Evolutionary conservation across 1,140 invertebrate species (phyloP).

Genomic region (Trinorchestia longiramus): DNA sequence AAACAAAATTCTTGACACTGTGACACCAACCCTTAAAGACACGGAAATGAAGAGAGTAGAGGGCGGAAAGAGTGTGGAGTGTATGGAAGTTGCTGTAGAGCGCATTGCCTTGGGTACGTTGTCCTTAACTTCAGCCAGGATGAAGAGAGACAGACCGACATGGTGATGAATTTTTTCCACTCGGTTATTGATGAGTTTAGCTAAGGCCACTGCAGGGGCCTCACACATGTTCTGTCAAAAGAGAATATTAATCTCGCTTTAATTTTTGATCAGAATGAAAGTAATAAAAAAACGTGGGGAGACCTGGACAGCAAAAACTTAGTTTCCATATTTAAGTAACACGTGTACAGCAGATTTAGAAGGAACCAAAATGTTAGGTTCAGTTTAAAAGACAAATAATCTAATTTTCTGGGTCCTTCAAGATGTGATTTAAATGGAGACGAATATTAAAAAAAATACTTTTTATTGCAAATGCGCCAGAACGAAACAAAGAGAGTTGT

Average conservation of each 20-base stretch:
- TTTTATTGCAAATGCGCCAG: too few species aligned
- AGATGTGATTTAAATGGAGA: too few species aligned
- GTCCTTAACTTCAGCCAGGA: constrained; percentile 64
- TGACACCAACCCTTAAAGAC: background rate
- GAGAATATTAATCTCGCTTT: background rate
- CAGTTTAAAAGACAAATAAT: too few species aligned
- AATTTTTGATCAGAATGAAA: background rate
- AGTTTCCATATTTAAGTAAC: too few species aligned
- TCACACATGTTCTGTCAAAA: background rate
- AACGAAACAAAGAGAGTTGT: too few species aligned
- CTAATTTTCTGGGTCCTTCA: too few species aligned
- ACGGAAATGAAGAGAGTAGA: background rate
- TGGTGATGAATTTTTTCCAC: constrained; percentile 60
- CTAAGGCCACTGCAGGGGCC: constrained; percentile 55
- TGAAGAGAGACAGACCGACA: constrained; percentile 65
- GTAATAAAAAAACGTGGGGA: background rate
- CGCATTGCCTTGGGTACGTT: constrained; percentile 62
- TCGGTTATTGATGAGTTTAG: constrained; percentile 59
- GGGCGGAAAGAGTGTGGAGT: background rate
- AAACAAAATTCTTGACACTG: background rate
- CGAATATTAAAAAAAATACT: too few species aligned
- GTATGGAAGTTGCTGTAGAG: constrained; percentile 56
- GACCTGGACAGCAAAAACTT: too few species aligned
- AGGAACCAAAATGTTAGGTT: too few species aligned
- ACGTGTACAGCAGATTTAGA: too few species aligned